These are phyloP conservation scores for Limnodromus scolopaceus DNA, from an alignment of 2,797 vertebrate species.

Conservation along the genomic window DNA sequence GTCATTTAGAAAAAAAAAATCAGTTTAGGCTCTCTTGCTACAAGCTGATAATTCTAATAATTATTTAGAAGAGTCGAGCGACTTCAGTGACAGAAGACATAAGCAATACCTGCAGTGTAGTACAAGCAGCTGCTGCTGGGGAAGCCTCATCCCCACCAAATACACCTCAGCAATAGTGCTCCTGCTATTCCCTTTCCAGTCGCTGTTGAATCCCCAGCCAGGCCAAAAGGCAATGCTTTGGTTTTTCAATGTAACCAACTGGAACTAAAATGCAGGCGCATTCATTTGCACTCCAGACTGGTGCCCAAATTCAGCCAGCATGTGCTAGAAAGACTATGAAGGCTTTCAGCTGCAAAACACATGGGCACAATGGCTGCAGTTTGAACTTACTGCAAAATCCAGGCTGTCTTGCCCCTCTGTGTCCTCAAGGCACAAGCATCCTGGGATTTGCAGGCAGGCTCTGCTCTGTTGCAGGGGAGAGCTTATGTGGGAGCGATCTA, in stretches of 20 bases:
- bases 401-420: background rate
- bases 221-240: background rate
- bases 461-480: background rate
- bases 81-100: background rate
- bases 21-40: background rate
- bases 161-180: background rate
- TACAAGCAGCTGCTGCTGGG: background rate
- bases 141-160: background rate
- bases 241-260: background rate
- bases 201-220: background rate
- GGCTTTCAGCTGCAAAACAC: background rate
- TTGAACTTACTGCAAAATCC: background rate
- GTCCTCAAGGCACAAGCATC: background rate
- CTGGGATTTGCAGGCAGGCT: background rate
- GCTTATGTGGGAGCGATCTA: background rate
- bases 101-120: background rate
- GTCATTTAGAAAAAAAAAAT: background rate
- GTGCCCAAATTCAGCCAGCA: background rate
- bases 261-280: slow-evolving; percentile 22
- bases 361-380: background rate
- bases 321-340: background rate
- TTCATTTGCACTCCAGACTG: background rate
- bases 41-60: slow-evolving; percentile 14
- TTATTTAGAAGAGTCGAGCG: background rate
- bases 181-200: background rate